These are phyloP conservation scores for Myanophis thanlyinensis DNA, from an alignment of 2,113 vertebrate species.

Conservation along the genomic window DNA sequence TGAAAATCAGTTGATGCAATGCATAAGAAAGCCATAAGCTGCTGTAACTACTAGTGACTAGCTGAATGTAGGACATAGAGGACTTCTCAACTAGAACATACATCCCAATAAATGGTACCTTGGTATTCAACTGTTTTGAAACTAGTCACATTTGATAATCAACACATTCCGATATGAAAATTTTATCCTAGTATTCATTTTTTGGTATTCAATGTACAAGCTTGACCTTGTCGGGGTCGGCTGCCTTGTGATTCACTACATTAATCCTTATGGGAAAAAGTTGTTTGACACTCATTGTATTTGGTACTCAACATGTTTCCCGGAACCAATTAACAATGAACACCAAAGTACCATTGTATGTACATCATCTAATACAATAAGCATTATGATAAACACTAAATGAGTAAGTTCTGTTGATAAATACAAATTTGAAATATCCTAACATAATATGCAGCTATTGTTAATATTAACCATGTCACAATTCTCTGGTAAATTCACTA, in stretches of 20 bases:
- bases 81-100: not conserved
- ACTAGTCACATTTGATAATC: not conserved
- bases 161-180: not conserved
- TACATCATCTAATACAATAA: not conserved
- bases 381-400: not conserved
- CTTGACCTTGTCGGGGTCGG: not conserved
- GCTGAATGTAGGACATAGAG: not conserved
- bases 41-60: not conserved
- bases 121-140: not conserved
- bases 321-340: not conserved
- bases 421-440: not conserved
- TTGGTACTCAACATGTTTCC: not conserved
- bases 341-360: not conserved
- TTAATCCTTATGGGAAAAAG: not conserved
- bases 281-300: not conserved
- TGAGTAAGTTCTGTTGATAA: not conserved
- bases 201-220: not conserved
- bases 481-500: constrained; percentile 5
- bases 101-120: not conserved
- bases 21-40: not conserved
- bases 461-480: not conserved
- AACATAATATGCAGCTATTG: not conserved
- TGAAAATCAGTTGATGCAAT: not conserved
- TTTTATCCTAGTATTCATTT: not conserved
- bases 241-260: not conserved